These are phyloP conservation scores for Cheilosia scutellata DNA, from an alignment of 2,888 invertebrate genomes.

Conservation along the genomic window DNA sequence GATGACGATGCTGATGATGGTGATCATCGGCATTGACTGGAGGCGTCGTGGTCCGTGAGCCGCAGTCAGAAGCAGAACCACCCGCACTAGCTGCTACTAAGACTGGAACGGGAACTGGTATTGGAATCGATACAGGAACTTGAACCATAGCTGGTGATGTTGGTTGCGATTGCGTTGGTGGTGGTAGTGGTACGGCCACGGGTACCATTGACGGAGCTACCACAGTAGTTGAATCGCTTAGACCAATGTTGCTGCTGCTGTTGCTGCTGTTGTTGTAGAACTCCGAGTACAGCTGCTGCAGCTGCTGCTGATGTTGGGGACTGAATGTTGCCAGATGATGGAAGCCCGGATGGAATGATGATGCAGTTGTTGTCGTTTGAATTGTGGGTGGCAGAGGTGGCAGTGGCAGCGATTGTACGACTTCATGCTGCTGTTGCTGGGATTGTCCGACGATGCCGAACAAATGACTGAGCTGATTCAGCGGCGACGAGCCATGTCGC, in stretches of 20 bases:
- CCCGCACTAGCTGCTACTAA: conserved; percentile 59
- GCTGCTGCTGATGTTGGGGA: conserved; percentile 77
- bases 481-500: conserved; percentile 79
- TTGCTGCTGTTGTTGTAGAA: conserved; percentile 78
- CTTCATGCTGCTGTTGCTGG: conserved; percentile 56
- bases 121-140: conserved; percentile 68
- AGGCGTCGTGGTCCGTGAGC: conserved; percentile 57
- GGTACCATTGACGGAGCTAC: conserved; percentile 33
- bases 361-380: conserved; percentile 56
- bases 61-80: conserved; percentile 49
- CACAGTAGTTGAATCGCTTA: conserved; percentile 72
- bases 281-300: conserved; percentile 79
- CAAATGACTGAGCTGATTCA: conserved; percentile 82
- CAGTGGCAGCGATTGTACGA: conserved; percentile 61
- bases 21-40: conserved; percentile 59
- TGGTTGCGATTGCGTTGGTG: conserved; percentile 55
- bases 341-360: conserved; percentile 66
- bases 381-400: conserved; percentile 78
- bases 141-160: conserved; percentile 73
- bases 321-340: conserved; percentile 66
- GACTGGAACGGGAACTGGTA: conserved; percentile 65
- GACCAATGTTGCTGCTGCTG: conserved; percentile 78
- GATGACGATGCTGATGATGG: conserved; percentile 60
- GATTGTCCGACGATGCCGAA: conserved; percentile 79
- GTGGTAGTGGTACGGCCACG: conserved; percentile 57